A percentile compares a stretch with the other conserved stretches of the same genome.
These are phyloP conservation scores for Hydropsyche betteni DNA, from an alignment of 2,888 invertebrate species.

Conservation along the genomic window DNA sequence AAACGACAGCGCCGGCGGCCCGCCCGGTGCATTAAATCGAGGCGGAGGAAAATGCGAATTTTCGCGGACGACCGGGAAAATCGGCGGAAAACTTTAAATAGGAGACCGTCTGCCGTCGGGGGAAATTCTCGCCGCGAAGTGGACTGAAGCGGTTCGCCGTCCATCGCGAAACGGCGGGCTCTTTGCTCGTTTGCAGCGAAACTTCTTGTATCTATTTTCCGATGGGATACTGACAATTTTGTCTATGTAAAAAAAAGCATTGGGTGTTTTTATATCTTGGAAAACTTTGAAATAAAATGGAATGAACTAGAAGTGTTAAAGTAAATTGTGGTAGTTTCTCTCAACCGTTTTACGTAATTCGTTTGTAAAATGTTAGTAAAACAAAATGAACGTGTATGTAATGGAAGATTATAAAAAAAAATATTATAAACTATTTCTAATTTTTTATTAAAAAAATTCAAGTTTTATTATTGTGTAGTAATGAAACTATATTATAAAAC, in stretches of 20 bases:
- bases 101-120: background rate
- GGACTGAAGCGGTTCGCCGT: background rate
- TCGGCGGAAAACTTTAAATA: background rate
- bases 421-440: background rate
- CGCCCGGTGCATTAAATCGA: conserved; percentile 6
- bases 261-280: no score
- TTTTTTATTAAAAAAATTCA: background rate
- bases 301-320: no score
- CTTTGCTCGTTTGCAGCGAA: no score
- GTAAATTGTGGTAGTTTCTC: no score
- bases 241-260: no score
- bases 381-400: no score
- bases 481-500: background rate
- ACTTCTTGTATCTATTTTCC: background rate
- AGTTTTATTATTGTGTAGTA: background rate
- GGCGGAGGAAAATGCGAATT: conserved; percentile 8
- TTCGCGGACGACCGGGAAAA: background rate
- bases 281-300: no score
- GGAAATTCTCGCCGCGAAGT: background rate
- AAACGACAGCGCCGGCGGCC: background rate
- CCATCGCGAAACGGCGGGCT: no score
- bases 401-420: background rate
- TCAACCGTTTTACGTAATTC: no score
- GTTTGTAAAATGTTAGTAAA: no score
- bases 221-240: background rate